Evolutionary conservation across 2,888 invertebrate species (phyloP).

Genomic region (Drosophila leonis): DNA sequence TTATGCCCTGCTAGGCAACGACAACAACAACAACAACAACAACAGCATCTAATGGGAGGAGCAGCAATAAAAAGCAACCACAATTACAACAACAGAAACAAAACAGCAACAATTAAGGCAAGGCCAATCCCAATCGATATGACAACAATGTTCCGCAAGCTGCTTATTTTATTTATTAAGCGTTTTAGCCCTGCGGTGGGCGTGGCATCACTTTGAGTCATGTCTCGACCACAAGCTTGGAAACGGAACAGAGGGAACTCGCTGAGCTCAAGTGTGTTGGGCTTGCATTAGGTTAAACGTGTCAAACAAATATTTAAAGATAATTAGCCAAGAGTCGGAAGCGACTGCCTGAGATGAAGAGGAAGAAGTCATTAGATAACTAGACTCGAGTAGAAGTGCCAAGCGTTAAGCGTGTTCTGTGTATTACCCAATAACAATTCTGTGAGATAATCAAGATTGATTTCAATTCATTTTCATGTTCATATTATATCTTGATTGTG

Average conservation of each 20-base stretch:
- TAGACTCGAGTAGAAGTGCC: neutral
- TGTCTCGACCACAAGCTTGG: conserved; percentile 36
- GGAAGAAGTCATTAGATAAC: conserved; percentile 10
- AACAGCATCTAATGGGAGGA: conserved; percentile 17
- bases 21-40: conserved; percentile 3
- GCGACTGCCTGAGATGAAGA: conserved; percentile 19
- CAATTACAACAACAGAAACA: conserved; percentile 19
- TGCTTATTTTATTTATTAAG: conserved; percentile 74
- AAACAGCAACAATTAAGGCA: conserved; percentile 46
- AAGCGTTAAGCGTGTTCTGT: neutral
- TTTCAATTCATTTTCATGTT: neutral
- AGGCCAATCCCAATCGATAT: conserved; percentile 57
- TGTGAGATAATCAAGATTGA: neutral
- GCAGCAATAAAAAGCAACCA: conserved; percentile 12
- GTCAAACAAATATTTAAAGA: conserved; percentile 67
- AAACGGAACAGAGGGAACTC: neutral
- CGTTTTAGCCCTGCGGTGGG: conserved; percentile 61
- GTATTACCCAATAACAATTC: neutral
- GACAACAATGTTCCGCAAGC: conserved; percentile 68
- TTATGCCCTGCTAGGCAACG: conserved; percentile 44
- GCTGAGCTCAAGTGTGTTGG: neutral
- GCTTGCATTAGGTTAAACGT: conserved; percentile 34
- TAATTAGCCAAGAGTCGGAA: conserved; percentile 47
- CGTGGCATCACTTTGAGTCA: conserved; percentile 34
- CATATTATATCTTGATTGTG: neutral